Base-by-base conservation (phyloP, 2,797 vertebrate genomes). In the Gallinago stenura region DNA sequence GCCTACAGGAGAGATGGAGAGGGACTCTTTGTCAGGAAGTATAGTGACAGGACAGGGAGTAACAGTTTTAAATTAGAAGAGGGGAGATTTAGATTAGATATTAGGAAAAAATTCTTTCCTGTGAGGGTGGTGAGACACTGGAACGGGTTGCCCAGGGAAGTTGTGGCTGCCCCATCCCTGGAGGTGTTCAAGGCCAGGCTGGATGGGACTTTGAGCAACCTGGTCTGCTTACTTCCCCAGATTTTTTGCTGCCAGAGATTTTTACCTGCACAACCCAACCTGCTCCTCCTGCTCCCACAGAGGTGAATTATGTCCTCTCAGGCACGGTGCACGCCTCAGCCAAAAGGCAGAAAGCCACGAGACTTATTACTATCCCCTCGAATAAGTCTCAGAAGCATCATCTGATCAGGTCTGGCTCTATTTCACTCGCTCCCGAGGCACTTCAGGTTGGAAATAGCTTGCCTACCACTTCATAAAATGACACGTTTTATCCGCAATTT, bases 301-400 rank as follows among this genome's bases (percentile, higher is more conserved):
- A 57, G 51, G 45, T 15, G 54, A 56, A 33, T 1, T 2, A 24
- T 12, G 50, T 41, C 31, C 37, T 68, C 57, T 39, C 0, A 1
- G 43, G n/a, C 39, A 43, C 1, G 6, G 64, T 4, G 4, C 30
- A 51, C 4, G 1, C 1, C 0, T 24, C 65, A 69, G 19, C 69
- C 43, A 35, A 20, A 56, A 68, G 12, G 10, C 0, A 61, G 35
- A 79, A 86, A 78, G 37, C 22, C 61, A 53, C 1, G 0, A 57
- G 39, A 46, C 22, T 41, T 20, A 2, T 81, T 51, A 20, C 0
- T 45, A 62, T 28, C 28, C 45, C 25, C 20, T 17, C 45, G 7
- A 70, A 21, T 58, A 72, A 83, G 33, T 35, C 79, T 89, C 57
- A 48, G 28, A 64, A 91, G 39, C 6, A 5, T 26, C 31, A 66